Evolutionary conservation across 2,113 vertebrate genomes (phyloP).

Genomic region (Riparia riparia): DNA sequence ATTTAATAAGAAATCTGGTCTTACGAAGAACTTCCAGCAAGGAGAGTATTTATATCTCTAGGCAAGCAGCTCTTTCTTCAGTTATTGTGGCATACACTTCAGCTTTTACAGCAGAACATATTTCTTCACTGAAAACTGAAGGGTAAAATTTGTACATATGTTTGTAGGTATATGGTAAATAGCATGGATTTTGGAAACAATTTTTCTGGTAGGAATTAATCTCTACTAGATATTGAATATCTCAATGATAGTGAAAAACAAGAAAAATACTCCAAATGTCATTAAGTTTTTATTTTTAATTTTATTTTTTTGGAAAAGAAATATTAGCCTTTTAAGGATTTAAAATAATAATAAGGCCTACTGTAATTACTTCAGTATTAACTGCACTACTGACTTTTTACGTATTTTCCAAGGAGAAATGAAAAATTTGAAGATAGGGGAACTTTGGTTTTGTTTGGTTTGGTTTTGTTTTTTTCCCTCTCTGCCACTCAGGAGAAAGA

Average conservation of each 20-base stretch:
- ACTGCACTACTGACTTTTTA: not conserved
- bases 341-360: not conserved
- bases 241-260: not conserved
- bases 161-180: not conserved
- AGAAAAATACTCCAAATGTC: not conserved
- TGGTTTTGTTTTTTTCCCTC: not conserved
- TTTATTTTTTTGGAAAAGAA: not conserved
- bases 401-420: not conserved
- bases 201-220: not conserved
- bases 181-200: not conserved
- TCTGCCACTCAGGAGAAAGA: not conserved
- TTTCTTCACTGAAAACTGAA: not conserved
- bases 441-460: not conserved
- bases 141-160: not conserved
- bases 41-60: not conserved
- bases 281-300: not conserved
- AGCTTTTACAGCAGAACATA: not conserved
- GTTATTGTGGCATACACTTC: not conserved
- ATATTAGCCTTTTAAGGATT: accelerated
- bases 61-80: not conserved
- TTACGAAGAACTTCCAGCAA: not conserved
- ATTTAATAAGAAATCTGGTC: not conserved
- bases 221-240: not conserved
- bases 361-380: not conserved
- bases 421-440: not conserved